Base-by-base conservation (phyloP, 92 coral and sea anemone species). In the Heliopora coerulea region DNA sequence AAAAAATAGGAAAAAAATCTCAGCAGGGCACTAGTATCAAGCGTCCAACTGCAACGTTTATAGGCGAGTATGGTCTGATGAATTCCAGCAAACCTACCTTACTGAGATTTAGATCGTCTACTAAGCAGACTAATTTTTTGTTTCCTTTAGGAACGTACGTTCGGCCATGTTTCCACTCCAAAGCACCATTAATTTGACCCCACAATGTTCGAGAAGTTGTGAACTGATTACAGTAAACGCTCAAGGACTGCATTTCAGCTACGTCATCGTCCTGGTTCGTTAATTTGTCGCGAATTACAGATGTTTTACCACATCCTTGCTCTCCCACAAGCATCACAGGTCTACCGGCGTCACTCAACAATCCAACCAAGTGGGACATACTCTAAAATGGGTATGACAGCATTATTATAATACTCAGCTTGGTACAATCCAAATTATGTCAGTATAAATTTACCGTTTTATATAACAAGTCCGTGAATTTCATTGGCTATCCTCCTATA, bases 121-220 rank as follows among this genome's bases (percentile, higher is more conserved):
- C 85, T 33, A 93, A 76, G 69, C 96, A 93, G 10, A 96, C 83
- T 54, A 93, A 65, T 61, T 78, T 83, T 87, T 93, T 93, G 82
- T 93, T 93, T 30, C 98, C 96, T 78, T 88, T 93, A 17, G 98
- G 98, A 40, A 93, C 92, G 50, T 80, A 93, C 8, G 98, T 90
- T 58, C 88, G 88, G 21, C 96, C 98, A 68, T 93, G 98, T 72
- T 90, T 93, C 98, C 98, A 93, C 75, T 89, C 98, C 75, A 93
- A 73, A 49, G 93, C 85, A 74, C 84, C 78, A 27, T 91, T 85
- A 74, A 93, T 76, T 78, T 90, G 89, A 10, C 50, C 82, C 98
- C 98, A 93, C 46, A 93, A 87, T 60, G 87, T 86, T 60, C 88
- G 81, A 17, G 97, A 89, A 4, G 96, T 73, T 1, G 96, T 93